These are phyloP conservation scores for Chroicocephalus ridibundus DNA, from an alignment of 2,113 vertebrate genomes.

Conservation along the genomic window DNA sequence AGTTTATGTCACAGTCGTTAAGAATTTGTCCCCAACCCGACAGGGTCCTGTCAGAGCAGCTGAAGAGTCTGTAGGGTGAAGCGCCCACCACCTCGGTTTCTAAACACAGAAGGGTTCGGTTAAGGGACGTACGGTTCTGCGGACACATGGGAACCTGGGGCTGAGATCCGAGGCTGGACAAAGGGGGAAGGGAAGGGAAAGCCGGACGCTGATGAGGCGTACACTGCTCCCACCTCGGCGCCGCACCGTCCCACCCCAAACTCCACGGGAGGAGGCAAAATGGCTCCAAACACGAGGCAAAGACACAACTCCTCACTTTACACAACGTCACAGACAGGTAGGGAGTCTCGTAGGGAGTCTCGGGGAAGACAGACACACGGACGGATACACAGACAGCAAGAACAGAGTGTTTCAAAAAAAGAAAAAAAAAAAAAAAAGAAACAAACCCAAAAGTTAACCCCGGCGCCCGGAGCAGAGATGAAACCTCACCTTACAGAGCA, in stretches of 20 bases:
- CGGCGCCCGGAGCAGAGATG: constrained; percentile 26
- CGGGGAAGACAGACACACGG: not conserved
- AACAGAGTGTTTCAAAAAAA: constrained; percentile 12
- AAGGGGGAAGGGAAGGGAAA: not conserved
- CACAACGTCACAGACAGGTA: not conserved
- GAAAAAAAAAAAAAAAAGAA: too few species aligned
- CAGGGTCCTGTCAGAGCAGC: not conserved
- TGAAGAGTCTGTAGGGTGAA: not conserved
- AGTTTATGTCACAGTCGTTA: not conserved
- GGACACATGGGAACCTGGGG: not conserved
- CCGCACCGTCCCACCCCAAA: not conserved
- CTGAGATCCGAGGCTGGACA: not conserved
- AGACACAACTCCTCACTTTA: not conserved
- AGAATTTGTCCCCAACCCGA: not conserved
- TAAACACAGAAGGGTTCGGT: not conserved
- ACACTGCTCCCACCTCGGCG: not conserved
- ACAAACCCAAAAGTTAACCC: not conserved
- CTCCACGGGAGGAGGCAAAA: not conserved
- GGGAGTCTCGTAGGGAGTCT: not conserved
- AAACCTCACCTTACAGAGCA: constrained; percentile 49
- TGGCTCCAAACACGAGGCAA: not conserved
- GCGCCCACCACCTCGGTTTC: not conserved
- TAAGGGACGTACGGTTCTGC: not conserved
- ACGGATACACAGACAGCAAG: constrained; percentile 37
- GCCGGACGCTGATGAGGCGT: not conserved